A percentile compares a stretch with the other conserved stretches of the same genome.
phyloP scores from a whole-genome alignment of 2,797 vertebrate genomes.

The Rhynchotus rufescens region DNA sequence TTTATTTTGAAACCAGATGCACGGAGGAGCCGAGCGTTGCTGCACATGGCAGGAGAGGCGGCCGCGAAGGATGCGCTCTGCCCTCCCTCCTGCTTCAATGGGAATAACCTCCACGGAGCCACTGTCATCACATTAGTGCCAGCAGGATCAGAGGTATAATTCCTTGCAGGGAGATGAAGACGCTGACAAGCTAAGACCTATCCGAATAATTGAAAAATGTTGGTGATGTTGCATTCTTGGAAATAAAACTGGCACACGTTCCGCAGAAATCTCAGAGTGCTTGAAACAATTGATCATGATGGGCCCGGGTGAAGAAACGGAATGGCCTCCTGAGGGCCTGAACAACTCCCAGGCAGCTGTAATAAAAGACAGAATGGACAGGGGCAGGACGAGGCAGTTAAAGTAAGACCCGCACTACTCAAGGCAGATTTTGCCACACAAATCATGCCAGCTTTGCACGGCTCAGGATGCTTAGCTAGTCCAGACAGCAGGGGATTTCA shows the following conservation, averaged over 20 bases:
- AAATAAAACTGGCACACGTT: slow-evolving; percentile 51
- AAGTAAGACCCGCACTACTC: background rate
- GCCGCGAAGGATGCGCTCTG: background rate
- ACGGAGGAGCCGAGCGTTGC: background rate
- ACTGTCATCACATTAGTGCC: slow-evolving; percentile 40
- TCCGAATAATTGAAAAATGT: slow-evolving; percentile 55
- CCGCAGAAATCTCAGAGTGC: background rate
- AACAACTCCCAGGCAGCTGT: background rate
- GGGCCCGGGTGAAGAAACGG: slow-evolving; percentile 16
- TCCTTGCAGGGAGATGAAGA: slow-evolving; percentile 25
- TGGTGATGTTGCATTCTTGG: slow-evolving; percentile 46
- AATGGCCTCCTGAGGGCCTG: background rate
- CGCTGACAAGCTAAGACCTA: slow-evolving; percentile 50
- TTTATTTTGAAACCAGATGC: slow-evolving; percentile 69
- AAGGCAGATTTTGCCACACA: background rate
- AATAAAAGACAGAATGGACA: background rate
- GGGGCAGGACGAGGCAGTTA: background rate
- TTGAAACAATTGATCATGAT: slow-evolving; percentile 46
- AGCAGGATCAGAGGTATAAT: background rate
- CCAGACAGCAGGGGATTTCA: rapidly evolving
- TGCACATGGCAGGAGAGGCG: slow-evolving; percentile 38
- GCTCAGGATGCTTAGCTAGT: background rate
- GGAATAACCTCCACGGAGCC: slow-evolving; percentile 11
- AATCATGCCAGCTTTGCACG: background rate
- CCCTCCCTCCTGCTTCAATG: background rate